These are phyloP conservation scores for Acanthurus lineatus DNA, from an alignment of 2,797 vertebrate species.

Conservation along the genomic window DNA sequence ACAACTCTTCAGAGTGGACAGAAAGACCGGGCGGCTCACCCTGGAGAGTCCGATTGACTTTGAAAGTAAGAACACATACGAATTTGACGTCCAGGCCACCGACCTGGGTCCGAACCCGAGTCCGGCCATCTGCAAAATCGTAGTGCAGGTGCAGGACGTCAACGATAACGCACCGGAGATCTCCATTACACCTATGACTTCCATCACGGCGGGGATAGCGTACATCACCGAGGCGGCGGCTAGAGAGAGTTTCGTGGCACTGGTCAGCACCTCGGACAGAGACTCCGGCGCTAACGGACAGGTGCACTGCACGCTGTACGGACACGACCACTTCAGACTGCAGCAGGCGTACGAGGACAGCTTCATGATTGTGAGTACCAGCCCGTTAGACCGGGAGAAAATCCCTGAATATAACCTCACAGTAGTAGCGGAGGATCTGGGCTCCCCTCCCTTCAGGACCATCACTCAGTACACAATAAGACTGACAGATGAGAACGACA, in stretches of 20 bases:
- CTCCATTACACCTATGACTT: slow-evolving; percentile 92
- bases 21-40: slow-evolving; percentile 89
- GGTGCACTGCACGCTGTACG: slow-evolving; percentile 93
- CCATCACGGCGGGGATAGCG: slow-evolving; percentile 87
- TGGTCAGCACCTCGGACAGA: slow-evolving; percentile 95
- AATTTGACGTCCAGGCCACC: slow-evolving; percentile 93
- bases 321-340: slow-evolving; percentile 93
- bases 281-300: slow-evolving; percentile 93
- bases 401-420: slow-evolving; percentile 95
- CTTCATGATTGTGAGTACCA: slow-evolving; percentile 94
- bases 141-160: slow-evolving; percentile 94
- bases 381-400: slow-evolving; percentile 89
- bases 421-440: slow-evolving; percentile 92
- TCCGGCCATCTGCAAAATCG: slow-evolving; percentile 89
- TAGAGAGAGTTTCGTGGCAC: slow-evolving; percentile 93
- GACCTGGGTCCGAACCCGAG: slow-evolving; percentile 91
- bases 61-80: slow-evolving; percentile 93
- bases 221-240: slow-evolving; percentile 93
- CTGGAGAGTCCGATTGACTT: slow-evolving; percentile 92
- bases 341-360: slow-evolving; percentile 96
- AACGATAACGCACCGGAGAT: slow-evolving; percentile 95
- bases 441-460: slow-evolving; percentile 91
- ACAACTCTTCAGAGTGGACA: slow-evolving; percentile 91
- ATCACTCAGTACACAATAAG: slow-evolving; percentile 91
- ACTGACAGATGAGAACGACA: slow-evolving; percentile 95